These are phyloP conservation scores for Caenorhabditis inopinata DNA, from an alignment of 1,140 invertebrate species.

Conservation along the genomic window DNA sequence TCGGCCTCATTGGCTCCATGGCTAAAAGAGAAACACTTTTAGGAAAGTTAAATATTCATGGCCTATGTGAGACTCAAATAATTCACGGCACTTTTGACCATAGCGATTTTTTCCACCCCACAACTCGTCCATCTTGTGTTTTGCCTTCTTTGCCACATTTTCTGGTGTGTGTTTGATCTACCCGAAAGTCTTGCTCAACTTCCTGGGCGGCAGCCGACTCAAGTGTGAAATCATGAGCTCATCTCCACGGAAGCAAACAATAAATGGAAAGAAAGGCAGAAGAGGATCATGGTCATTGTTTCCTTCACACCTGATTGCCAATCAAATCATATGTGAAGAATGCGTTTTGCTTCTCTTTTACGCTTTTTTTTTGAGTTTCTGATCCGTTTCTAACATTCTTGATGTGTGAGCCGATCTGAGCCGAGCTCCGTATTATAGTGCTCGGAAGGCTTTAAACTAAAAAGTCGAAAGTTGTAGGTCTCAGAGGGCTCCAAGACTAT, in stretches of 20 bases:
- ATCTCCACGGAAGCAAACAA: not conserved
- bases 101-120: not conserved
- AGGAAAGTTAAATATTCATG: too few relatives aligned
- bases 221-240: slow-evolving; percentile 32
- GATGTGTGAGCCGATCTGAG: too few relatives aligned
- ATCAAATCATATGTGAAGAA: too few relatives aligned
- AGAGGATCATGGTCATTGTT: not conserved
- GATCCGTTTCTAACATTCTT: not conserved
- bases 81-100: not conserved
- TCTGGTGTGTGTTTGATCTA: not conserved
- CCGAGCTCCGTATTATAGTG: too few relatives aligned
- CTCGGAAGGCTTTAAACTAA: too few relatives aligned
- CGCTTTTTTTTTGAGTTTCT: too few relatives aligned
- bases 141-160: not conserved
- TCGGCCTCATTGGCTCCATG: too few relatives aligned
- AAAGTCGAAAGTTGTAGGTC: too few relatives aligned
- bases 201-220: not conserved
- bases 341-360: too few relatives aligned
- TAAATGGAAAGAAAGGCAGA: not conserved
- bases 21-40: too few relatives aligned
- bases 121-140: not conserved
- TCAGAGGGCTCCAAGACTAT: too few relatives aligned
- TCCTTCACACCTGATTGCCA: slow-evolving; percentile 23
- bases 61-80: too few relatives aligned
- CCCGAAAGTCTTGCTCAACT: not conserved